Conservation (phyloP, 2,113 vertebrate species). For the Forbesichthys papilliferus region DNA sequence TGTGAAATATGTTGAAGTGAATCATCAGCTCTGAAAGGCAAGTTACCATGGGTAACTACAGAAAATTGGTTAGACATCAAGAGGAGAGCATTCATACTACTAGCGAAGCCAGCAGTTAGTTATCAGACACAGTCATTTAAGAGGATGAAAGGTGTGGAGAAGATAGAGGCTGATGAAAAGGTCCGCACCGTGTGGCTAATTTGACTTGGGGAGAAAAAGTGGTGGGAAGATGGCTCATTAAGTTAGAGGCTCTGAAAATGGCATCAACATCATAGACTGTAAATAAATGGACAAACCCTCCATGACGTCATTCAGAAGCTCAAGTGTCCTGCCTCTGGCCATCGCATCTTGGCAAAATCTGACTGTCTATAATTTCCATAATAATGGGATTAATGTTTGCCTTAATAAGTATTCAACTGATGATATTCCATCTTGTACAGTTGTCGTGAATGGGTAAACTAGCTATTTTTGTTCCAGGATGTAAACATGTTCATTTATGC, state of each 20-base stretch:
- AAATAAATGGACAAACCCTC: too few species aligned
- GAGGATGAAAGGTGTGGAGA: conserved; percentile 40
- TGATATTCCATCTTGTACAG: too few species aligned
- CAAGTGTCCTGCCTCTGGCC: too few species aligned
- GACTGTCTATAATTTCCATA: too few species aligned
- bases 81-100: conserved; percentile 24
- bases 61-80: conserved; percentile 26
- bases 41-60: not conserved
- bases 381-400: too few species aligned
- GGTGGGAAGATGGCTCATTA: conserved; percentile 34
- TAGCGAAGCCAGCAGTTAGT: conserved; percentile 25
- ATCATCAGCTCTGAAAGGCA: conserved; percentile 26
- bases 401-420: too few species aligned
- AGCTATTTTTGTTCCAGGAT: too few species aligned
- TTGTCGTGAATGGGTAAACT: too few species aligned
- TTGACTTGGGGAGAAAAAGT: conserved; percentile 1
- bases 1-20: conserved; percentile 21
- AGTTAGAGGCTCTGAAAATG: not conserved
- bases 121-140: conserved; percentile 30
- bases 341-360: too few species aligned
- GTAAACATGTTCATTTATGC: too few species aligned
- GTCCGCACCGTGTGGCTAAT: conserved; percentile 16
- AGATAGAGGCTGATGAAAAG: conserved; percentile 44
- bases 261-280: not conserved
- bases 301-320: too few species aligned